Evolutionary conservation across 1,140 invertebrate genomes (phyloP).

Genomic region (Drosophila sucinea): DNA sequence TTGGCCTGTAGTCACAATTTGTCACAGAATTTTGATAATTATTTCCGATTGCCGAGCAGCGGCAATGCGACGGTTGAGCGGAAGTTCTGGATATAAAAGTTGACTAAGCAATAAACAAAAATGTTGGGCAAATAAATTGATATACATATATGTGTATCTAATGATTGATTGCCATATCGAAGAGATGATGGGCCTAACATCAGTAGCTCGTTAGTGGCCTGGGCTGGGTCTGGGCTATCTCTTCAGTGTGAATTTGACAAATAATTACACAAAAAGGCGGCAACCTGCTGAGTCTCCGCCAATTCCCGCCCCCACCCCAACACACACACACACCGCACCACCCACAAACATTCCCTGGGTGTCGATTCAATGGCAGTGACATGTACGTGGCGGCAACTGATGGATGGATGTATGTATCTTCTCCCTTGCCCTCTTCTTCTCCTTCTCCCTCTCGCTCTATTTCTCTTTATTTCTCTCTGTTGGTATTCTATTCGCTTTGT

Average conservation of each 20-base stretch:
- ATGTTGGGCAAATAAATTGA: constrained; percentile 38
- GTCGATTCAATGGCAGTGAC: constrained; percentile 67
- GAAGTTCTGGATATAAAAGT: constrained; percentile 44
- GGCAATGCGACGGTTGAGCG: constrained; percentile 19
- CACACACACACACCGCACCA: constrained; percentile 1
- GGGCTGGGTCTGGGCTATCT: background rate
- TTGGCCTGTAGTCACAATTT: constrained; percentile 27
- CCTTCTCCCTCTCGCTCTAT: constrained; percentile 14
- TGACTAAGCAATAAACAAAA: constrained; percentile 47
- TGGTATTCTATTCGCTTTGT: background rate
- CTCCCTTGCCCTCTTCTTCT: background rate
- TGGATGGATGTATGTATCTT: background rate
- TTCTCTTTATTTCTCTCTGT: constrained; percentile 10
- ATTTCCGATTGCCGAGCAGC: constrained; percentile 55
- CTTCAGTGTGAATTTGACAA: constrained; percentile 74
- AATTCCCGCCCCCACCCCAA: background rate
- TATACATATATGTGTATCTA: constrained; percentile 25
- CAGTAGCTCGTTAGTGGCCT: constrained; percentile 61
- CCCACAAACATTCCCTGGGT: constrained; percentile 5
- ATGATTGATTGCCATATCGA: constrained; percentile 72
- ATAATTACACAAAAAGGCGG: constrained; percentile 64
- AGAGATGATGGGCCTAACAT: background rate
- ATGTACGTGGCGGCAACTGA: constrained; percentile 37
- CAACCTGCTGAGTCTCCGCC: constrained; percentile 61
- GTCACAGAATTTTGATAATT: constrained; percentile 59